Evolutionary conservation across 2,888 invertebrate species (phyloP), one percentile per base, ranked within the genome.

Genomic region (Syritta pipiens): DNA sequence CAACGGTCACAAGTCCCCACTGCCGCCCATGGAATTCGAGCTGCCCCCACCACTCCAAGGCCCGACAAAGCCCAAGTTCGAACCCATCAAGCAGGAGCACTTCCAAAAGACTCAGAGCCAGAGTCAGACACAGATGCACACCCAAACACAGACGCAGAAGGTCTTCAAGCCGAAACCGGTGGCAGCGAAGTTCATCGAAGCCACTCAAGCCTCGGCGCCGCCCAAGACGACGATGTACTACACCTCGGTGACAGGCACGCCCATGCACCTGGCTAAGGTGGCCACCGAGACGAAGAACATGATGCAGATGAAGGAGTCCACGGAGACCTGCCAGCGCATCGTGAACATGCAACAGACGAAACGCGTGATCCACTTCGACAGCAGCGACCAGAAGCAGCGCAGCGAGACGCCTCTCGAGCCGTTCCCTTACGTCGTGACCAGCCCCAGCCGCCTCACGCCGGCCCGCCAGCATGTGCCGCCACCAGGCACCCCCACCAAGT

Each of bases 261-360:
- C 91, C 0, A 89, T 90, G 84, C 92, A 92, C 55, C 91, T 91
- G 82, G 92, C 93, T 0, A 86, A 88, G 65, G 89, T 93, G 51
- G 93, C 92, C 48, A 92, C 92, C 0, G 93, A 94, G 86, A 92
- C 92, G 1, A 93, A 92, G 60, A 93, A 93, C 83, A 90, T 91
- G n/a, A 91, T 93, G 86, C 91, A 92, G 83, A 93, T 93, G 90
- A 91, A 93, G 81, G 94, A 94, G 84, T 92, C 93, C 0, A 92
- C 92, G 4, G 92, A 93, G 83, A 92, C 90, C 28, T 91, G 91
- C 22, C 90, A 92, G 82, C 90, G 93, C 81, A 91, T 92, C 19
- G 91, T 93, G 20, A 93, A 92, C 75, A 90, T 93, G 82, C 92
- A 93, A 82, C 93, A 93, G 86, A 94, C 93, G 0, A 92, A 92